A percentile compares a stretch with the other conserved stretches of the same genome.
phyloP scores from a whole-genome alignment of 2,797 vertebrate genomes.

The Dendrocincla fuliginosa region DNA sequence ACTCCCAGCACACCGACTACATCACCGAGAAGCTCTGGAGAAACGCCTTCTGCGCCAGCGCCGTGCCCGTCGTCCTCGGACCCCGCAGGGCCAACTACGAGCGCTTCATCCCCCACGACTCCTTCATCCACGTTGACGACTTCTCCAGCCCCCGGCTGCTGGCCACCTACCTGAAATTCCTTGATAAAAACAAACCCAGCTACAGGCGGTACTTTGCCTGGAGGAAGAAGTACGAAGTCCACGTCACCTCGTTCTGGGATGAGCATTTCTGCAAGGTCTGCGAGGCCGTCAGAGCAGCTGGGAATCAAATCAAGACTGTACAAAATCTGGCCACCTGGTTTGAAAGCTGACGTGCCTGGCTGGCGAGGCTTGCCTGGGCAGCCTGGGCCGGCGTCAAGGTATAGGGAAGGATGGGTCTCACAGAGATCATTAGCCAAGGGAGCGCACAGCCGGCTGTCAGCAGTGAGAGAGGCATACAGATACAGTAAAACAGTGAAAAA shows the following conservation, averaged over 20 bases:
- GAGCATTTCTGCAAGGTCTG: constrained; percentile 90
- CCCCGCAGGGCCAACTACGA: constrained; percentile 89
- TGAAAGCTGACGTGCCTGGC: constrained; percentile 58
- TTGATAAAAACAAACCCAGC: constrained; percentile 74
- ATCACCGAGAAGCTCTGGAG: constrained; percentile 95
- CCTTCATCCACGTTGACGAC: constrained; percentile 94
- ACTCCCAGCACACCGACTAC: constrained; percentile 92
- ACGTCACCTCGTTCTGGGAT: constrained; percentile 82
- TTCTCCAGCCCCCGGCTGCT: constrained; percentile 82
- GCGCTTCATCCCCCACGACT: constrained; percentile 85
- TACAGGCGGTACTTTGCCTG: constrained; percentile 86
- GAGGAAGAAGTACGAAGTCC: constrained; percentile 82
- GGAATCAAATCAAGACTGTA: constrained; percentile 63
- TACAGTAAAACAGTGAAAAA: background rate
- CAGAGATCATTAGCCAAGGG: rapidly evolving
- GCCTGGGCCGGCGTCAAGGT: background rate
- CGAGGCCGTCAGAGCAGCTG: constrained; percentile 40
- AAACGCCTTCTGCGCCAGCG: constrained; percentile 83
- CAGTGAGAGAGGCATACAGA: background rate
- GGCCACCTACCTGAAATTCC: constrained; percentile 85
- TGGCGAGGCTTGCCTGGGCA: background rate
- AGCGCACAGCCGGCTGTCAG: background rate
- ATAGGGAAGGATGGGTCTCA: rapidly evolving
- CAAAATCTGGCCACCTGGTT: constrained; percentile 78
- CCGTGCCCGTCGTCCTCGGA: constrained; percentile 90